phyloP scores from a whole-genome alignment of 2,113 vertebrate genomes.

The Ptyas mucosa region DNA sequence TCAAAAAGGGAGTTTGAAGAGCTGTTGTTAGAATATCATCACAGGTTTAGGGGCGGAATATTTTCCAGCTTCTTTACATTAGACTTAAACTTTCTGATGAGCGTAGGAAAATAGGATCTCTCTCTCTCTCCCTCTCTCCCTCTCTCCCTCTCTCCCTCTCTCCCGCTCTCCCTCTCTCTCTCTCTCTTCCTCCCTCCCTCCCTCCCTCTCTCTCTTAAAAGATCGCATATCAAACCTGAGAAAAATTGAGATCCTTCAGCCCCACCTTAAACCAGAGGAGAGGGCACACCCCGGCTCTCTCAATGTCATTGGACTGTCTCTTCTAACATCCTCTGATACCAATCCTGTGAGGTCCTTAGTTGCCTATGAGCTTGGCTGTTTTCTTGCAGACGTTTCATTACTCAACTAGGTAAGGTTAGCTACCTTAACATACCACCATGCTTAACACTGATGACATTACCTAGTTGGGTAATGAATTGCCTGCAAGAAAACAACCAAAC shows the following conservation, averaged over 20 bases:
- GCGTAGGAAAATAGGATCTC: not conserved
- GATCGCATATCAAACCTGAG: not conserved
- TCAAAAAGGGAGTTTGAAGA: not conserved
- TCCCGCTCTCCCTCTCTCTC: too few species aligned
- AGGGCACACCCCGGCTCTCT: not conserved
- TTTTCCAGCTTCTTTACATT: not conserved
- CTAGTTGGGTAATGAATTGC: not conserved
- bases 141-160: too few species aligned
- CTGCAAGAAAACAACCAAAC: not conserved
- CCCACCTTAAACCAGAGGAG: not conserved
- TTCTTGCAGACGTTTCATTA: not conserved
- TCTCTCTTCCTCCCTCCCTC: too few species aligned
- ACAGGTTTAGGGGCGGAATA: not conserved
- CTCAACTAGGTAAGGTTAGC: not conserved
- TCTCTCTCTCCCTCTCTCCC: too few species aligned
- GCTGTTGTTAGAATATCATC: slow-evolving; percentile 28
- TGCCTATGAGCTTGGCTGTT: not conserved
- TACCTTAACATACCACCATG: not conserved
- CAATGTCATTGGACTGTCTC: not conserved
- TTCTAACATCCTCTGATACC: not conserved
- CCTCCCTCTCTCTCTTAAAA: not conserved
- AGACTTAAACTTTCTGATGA: not conserved
- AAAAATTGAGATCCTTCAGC: not conserved
- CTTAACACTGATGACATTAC: not conserved
- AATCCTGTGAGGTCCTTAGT: not conserved